These are phyloP conservation scores for Mormyrops boulengeri DNA, from an alignment of 2,797 vertebrate species.

Conservation along the genomic window DNA sequence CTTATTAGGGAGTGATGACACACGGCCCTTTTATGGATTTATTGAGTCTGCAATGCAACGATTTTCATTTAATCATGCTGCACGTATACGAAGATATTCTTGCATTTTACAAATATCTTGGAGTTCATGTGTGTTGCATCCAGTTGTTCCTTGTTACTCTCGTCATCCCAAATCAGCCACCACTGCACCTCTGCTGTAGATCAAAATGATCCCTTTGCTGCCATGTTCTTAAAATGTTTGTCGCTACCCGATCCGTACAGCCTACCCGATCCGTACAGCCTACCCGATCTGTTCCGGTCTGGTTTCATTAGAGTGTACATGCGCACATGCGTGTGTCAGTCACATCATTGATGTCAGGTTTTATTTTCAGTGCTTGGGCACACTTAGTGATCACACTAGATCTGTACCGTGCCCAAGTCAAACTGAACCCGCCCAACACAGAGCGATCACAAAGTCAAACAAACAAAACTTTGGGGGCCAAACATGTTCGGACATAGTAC, in stretches of 20 bases:
- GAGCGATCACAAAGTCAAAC: not conserved
- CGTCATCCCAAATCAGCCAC: not conserved
- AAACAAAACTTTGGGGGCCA: slow-evolving; percentile 8
- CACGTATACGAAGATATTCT: not conserved
- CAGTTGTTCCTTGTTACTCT: not conserved
- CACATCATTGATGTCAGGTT: not conserved
- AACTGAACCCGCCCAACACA: not conserved
- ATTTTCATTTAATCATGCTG: not conserved
- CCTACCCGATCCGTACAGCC: not conserved
- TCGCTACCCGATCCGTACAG: not conserved
- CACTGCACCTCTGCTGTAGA: not conserved
- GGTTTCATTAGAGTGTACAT: not conserved
- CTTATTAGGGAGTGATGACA: not conserved
- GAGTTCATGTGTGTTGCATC: not conserved
- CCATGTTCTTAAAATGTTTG: not conserved
- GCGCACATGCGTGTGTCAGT: not conserved
- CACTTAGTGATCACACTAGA: not conserved
- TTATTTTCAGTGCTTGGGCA: not conserved
- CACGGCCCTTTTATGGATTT: not conserved
- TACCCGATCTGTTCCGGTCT: not conserved
- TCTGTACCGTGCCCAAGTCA: not conserved
- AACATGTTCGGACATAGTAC: not conserved
- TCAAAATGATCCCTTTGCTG: not conserved
- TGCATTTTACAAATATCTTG: not conserved
- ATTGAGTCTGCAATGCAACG: not conserved